These are phyloP conservation scores for Acipenser transmontanus DNA, from an alignment of 2,797 vertebrate species.

Conservation along the genomic window DNA sequence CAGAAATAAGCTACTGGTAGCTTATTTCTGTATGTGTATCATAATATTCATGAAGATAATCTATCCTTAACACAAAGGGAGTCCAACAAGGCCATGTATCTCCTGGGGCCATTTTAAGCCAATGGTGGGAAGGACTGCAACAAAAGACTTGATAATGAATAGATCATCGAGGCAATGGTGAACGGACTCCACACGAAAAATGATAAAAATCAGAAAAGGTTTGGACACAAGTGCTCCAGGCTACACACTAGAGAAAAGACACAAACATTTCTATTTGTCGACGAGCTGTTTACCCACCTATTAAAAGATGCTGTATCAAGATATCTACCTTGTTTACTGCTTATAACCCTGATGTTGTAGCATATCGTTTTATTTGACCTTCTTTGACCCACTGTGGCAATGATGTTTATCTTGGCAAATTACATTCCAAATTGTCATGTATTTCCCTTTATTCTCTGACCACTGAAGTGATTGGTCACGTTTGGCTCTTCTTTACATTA, in stretches of 20 bases:
- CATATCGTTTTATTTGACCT: background rate
- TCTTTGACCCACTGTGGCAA: too few relatives aligned
- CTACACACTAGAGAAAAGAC: background rate
- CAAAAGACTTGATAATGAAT: slow-evolving; percentile 21
- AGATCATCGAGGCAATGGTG: slow-evolving; percentile 23
- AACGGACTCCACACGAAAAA: slow-evolving; percentile 15
- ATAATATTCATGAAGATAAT: slow-evolving; percentile 18
- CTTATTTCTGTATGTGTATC: background rate
- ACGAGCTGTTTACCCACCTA: background rate
- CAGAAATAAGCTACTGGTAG: background rate
- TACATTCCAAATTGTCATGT: too few relatives aligned
- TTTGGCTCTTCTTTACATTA: too few relatives aligned
- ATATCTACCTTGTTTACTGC: slow-evolving; percentile 20
- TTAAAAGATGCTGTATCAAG: slow-evolving; percentile 3
- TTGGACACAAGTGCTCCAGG: slow-evolving; percentile 33
- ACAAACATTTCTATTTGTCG: background rate
- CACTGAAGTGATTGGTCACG: too few relatives aligned
- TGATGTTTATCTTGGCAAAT: too few relatives aligned
- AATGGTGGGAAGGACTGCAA: background rate
- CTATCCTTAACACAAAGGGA: slow-evolving; percentile 16
- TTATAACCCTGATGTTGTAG: background rate
- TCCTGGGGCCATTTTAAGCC: slow-evolving; percentile 18
- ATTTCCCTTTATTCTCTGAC: too few relatives aligned
- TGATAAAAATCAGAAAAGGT: slow-evolving; percentile 34
- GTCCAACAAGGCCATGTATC: slow-evolving; percentile 14